Evolutionary conservation across 2,113 vertebrate genomes (phyloP).

Genomic region (Brachypteracias leptosomus): DNA sequence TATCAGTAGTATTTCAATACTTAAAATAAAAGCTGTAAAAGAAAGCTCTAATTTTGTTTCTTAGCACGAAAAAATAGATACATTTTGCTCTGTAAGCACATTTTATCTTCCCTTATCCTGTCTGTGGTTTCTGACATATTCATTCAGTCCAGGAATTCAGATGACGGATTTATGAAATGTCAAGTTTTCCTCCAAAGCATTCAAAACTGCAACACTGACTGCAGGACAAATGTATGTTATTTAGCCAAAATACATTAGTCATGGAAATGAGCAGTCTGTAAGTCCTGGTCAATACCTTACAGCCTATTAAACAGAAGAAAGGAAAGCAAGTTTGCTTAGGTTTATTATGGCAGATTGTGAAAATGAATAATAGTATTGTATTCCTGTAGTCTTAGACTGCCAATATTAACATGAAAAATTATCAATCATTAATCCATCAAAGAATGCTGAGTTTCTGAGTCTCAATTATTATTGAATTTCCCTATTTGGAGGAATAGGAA

Average conservation of each 20-base stretch:
- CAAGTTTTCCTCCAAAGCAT: constrained; percentile 38
- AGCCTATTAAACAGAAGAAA: constrained; percentile 74
- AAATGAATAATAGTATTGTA: constrained; percentile 61
- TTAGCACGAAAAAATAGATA: background rate
- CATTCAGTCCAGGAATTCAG: background rate
- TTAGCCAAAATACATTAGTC: constrained; percentile 64
- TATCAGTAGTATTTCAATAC: background rate
- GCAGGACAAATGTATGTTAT: constrained; percentile 35
- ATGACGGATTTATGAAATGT: constrained; percentile 45
- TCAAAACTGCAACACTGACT: constrained; percentile 44
- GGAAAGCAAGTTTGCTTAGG: constrained; percentile 61
- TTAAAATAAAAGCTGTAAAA: background rate
- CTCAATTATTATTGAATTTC: constrained; percentile 57
- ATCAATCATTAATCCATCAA: constrained; percentile 70
- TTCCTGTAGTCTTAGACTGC: constrained; percentile 48
- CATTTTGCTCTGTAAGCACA: background rate
- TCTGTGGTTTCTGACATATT: background rate
- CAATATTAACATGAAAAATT: constrained; percentile 72
- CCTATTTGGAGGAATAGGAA: constrained; percentile 47
- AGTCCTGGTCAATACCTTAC: constrained; percentile 68
- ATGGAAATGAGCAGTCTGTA: constrained; percentile 55
- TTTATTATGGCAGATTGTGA: constrained; percentile 48
- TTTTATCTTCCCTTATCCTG: background rate
- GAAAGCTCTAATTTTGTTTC: background rate
- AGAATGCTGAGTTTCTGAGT: constrained; percentile 46